These are phyloP conservation scores for Ptilonorhynchus violaceus DNA, from an alignment of 2,113 vertebrate species.

Conservation along the genomic window DNA sequence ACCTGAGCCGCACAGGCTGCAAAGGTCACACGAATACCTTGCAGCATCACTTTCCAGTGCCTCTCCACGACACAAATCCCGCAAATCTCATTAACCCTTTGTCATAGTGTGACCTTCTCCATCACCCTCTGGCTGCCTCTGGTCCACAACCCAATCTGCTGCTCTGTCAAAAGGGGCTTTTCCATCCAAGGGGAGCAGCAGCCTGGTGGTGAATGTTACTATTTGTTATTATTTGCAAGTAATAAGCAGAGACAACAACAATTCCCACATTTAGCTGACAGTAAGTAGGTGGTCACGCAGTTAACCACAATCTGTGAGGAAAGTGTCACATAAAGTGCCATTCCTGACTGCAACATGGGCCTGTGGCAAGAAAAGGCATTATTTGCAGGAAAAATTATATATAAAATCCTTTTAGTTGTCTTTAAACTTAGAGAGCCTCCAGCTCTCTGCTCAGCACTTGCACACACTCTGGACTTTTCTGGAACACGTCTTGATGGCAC, in stretches of 20 bases:
- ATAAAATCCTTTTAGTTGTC: background rate
- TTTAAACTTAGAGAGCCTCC: background rate
- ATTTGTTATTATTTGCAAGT: background rate
- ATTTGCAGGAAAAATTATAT: background rate
- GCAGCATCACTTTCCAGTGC: background rate
- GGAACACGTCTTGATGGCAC: background rate
- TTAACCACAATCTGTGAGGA: constrained; percentile 17
- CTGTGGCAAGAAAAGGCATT: background rate
- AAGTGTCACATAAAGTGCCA: background rate
- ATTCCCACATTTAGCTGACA: background rate
- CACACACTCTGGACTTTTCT: background rate
- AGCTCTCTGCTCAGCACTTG: background rate
- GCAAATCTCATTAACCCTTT: background rate
- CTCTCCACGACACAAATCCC: background rate
- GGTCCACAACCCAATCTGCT: background rate
- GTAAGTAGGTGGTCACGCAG: background rate
- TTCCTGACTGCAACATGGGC: background rate
- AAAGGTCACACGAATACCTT: background rate
- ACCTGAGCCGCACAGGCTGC: background rate
- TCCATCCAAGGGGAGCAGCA: background rate
- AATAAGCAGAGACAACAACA: background rate
- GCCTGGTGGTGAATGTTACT: background rate
- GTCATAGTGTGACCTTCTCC: background rate
- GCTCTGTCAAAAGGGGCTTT: background rate
- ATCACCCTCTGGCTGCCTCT: background rate